These are phyloP conservation scores for Chaetogeoica ovagalla DNA, from an alignment of 2,888 invertebrate genomes.

Conservation along the genomic window DNA sequence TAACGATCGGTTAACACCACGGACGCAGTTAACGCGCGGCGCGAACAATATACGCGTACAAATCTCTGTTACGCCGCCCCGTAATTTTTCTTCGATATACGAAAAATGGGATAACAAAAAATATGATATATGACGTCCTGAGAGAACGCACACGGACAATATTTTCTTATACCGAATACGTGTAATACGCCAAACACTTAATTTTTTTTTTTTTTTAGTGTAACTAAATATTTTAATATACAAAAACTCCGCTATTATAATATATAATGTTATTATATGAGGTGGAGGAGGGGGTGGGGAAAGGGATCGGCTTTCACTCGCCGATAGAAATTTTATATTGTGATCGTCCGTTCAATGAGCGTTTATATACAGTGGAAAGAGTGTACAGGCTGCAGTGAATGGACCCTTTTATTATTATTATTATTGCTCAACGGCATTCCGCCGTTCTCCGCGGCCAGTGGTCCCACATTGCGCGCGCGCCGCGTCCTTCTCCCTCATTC, in stretches of 20 bases:
- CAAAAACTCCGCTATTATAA: slow-evolving; percentile 6
- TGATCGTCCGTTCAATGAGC: neutral
- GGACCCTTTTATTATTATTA: too few species aligned
- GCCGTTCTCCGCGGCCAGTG: neutral
- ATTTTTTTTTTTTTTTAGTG: slow-evolving; percentile 14
- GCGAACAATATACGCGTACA: neutral
- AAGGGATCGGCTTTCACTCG: slow-evolving; percentile 32
- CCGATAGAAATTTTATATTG: slow-evolving; percentile 2
- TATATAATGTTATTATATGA: neutral
- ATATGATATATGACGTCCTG: too few species aligned
- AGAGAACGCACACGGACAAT: too few species aligned
- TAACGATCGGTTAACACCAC: slow-evolving; percentile 15
- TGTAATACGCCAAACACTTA: slow-evolving; percentile 8
- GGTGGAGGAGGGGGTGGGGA: neutral
- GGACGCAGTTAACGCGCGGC: neutral
- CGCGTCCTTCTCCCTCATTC: neutral
- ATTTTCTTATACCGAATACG: neutral
- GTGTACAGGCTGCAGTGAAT: too few species aligned
- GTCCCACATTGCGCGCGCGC: neutral
- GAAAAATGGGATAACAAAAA: too few species aligned
- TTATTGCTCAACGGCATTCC: slow-evolving; percentile 29
- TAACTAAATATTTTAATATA: slow-evolving; percentile 27
- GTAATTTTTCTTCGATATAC: too few species aligned
- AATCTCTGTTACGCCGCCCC: too few species aligned
- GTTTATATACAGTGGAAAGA: neutral